Percentiles rank a stretch among this genome's conserved stretches.
Evolutionary conservation across 2,113 vertebrate species (phyloP).

Genomic region (Castor canadensis): DNA sequence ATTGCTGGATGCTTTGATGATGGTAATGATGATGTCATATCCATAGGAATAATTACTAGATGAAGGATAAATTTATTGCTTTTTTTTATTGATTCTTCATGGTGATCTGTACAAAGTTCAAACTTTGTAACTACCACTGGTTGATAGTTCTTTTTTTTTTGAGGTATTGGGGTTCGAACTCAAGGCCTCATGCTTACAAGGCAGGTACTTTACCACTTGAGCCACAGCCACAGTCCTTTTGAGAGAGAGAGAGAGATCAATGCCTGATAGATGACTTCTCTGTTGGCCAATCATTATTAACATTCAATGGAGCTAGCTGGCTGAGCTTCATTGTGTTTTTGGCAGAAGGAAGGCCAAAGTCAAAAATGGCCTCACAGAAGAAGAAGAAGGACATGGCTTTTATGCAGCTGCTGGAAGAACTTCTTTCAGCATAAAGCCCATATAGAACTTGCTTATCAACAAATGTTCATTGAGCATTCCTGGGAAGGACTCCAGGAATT

Average conservation of each 20-base stretch:
- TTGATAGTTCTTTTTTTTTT: not conserved
- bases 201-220: too few relatives aligned
- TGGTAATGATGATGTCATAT: not conserved
- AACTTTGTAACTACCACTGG: not conserved
- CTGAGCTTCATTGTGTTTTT: not conserved
- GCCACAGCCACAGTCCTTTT: too few relatives aligned
- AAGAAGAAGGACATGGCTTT: not conserved
- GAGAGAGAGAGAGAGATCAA: too few relatives aligned
- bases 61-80: not conserved
- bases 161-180: too few relatives aligned
- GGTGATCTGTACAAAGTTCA: not conserved
- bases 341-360: not conserved
- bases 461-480: not conserved
- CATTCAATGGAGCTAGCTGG: not conserved
- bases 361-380: not conserved
- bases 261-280: too few relatives aligned
- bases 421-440: not conserved
- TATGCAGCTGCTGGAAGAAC: not conserved
- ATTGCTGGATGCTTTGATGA: not conserved
- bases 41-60: not conserved
- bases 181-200: too few relatives aligned
- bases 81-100: not conserved
- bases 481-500: not conserved
- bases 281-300: not conserved
- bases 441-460: not conserved